Base-by-base conservation (phyloP, 1,140 invertebrate species). In the Danaus plexippus region DNA sequence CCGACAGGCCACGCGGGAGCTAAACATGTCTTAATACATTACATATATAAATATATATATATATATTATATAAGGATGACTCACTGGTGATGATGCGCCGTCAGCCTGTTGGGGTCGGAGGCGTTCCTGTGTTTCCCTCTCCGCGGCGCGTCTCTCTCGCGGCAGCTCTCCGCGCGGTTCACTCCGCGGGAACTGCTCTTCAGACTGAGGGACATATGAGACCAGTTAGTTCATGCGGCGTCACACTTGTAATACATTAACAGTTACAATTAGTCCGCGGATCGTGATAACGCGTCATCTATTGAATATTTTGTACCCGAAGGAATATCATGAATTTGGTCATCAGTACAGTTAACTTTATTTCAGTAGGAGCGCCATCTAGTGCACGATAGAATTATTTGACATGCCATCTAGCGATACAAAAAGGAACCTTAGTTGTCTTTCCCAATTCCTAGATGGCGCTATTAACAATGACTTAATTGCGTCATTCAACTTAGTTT, bases 71-170 rank as follows among this genome's bases (percentile, higher is more conserved):
- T n/a, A n/a, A n/a, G n/a, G n/a, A n/a, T 8, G 5, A 87, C 86
- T 85, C 47, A 88, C 86, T 85, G 78, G 76, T 82, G 79, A 57
- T 77, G 79, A 59, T 84, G 82, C 48, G 81, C 80, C 9, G 86
- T 87, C 22, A 88, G 74, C 0, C 84, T 75, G 69, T 88, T 88
- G 43, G 86, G 86, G 64, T 88, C 86, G 57, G 79, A 84, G 0
- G 86, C 85, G 75, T 88, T 88, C 62, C 86, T 76, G 52, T 85
- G 80, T 54, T 88, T 88, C 44, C 84, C 85, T 47, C 86, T 76
- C 7, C 85, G 70, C 10, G 78, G 80, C 47, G 79, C 80, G 66
- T 83, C 82, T 0, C 82, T 69, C 67, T 85, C 82, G 52, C 86
- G 76, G 47, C 83, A 88, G 44, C 78, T 82, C 75, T 88, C 86